A percentile compares a stretch with the other conserved stretches of the same genome.
These are phyloP conservation scores for Meliscaeva auricollis DNA, from an alignment of 2,888 invertebrate species.

Conservation along the genomic window DNA sequence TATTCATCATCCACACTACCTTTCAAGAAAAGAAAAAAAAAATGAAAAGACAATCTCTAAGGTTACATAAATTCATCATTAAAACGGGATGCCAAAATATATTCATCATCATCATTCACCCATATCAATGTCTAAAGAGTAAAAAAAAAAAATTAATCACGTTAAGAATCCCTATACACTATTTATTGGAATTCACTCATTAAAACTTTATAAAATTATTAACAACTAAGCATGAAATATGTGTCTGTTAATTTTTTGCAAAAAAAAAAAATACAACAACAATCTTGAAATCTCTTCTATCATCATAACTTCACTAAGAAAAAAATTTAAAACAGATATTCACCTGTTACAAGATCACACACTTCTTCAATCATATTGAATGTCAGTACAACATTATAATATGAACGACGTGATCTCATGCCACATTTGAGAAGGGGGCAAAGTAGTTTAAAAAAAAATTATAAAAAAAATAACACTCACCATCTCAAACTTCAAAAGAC, in stretches of 20 bases:
- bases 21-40: not conserved
- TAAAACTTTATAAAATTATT: too few relatives aligned
- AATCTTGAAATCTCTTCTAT: slow-evolving; percentile 23
- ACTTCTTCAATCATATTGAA: slow-evolving; percentile 26
- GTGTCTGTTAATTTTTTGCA: slow-evolving; percentile 3
- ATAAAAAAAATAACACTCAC: too few relatives aligned
- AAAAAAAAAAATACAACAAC: too few relatives aligned
- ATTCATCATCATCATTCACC: slow-evolving; percentile 13
- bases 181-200: not conserved
- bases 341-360: slow-evolving; percentile 59
- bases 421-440: slow-evolving; percentile 12
- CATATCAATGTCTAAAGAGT: slow-evolving; percentile 15
- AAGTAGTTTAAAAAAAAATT: not conserved
- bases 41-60: too few relatives aligned
- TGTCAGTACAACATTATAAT: slow-evolving; percentile 11
- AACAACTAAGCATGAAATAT: too few relatives aligned
- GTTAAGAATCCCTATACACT: not conserved
- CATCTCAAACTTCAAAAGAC: slow-evolving; percentile 11
- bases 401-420: slow-evolving; percentile 66
- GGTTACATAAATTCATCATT: slow-evolving; percentile 9
- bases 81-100: slow-evolving; percentile 5
- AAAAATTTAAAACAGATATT: slow-evolving; percentile 15
- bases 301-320: slow-evolving; percentile 28
- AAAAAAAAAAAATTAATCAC: not conserved
- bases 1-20: slow-evolving; percentile 7